Conservation (phyloP, 2,113 vertebrate genomes). For the Mirounga angustirostris region DNA sequence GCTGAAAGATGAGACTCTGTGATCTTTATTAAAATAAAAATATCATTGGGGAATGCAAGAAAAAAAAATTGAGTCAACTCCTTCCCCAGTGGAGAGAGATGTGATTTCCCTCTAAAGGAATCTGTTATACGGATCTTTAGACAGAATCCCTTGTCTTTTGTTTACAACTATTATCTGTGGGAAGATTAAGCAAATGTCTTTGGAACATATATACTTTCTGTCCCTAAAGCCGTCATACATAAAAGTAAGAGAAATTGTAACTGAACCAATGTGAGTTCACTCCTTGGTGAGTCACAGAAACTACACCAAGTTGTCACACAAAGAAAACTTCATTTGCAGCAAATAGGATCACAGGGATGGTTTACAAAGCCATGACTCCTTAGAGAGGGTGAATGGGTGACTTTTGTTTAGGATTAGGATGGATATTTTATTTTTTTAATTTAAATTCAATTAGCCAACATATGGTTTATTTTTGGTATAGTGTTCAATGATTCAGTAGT, state of each 20-base stretch:
- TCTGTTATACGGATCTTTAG: not conserved
- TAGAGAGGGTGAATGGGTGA: not conserved
- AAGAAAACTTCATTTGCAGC: not conserved
- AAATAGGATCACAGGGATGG: not conserved
- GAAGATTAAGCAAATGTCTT: not conserved
- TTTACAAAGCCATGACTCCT: not conserved
- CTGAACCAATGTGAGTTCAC: not conserved
- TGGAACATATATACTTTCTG: not conserved
- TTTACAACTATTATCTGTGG: constrained; percentile 16
- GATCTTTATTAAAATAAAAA: constrained; percentile 37
- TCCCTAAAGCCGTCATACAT: not conserved
- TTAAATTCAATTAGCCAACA: too few relatives aligned
- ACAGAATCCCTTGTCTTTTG: not conserved
- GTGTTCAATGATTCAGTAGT: too few relatives aligned
- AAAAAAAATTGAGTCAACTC: not conserved
- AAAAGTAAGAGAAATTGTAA: not conserved
- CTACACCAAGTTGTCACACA: not conserved
- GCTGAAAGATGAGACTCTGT: not conserved
- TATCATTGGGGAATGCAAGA: not conserved
- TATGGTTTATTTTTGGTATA: too few relatives aligned
- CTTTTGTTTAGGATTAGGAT: not conserved
- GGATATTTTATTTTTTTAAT: not conserved
- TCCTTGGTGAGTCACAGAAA: not conserved
- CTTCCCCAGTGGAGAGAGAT: not conserved
- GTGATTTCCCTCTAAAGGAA: not conserved